phyloP scores from a whole-genome alignment of 1,140 invertebrate species.

The Diploscapter pachys region DNA sequence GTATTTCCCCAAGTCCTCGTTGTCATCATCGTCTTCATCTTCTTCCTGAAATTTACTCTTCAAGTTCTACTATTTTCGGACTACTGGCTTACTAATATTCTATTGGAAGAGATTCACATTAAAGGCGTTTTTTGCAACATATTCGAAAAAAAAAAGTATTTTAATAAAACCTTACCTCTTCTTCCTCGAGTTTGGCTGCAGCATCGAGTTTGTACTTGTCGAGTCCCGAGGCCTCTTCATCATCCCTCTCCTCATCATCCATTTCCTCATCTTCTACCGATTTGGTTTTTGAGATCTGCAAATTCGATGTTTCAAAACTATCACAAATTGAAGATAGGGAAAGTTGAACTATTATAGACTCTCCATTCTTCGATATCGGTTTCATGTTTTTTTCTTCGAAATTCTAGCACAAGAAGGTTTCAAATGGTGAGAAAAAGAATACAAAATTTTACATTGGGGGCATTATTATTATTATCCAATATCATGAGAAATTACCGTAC shows the following conservation, averaged over 20 bases:
- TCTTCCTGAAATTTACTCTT: slow-evolving; percentile 38
- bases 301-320: too few relatives aligned
- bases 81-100: slow-evolving; percentile 10
- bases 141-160: not conserved
- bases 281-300: slow-evolving; percentile 16
- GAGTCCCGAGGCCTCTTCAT: slow-evolving; percentile 60
- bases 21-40: slow-evolving; percentile 40
- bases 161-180: slow-evolving; percentile 3
- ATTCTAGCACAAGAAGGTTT: not conserved
- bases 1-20: slow-evolving; percentile 50
- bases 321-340: too few relatives aligned
- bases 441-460: too few relatives aligned
- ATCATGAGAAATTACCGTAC: slow-evolving; percentile 33
- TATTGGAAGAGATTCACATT: not conserved
- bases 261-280: slow-evolving; percentile 52
- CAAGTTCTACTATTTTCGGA: not conserved
- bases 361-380: slow-evolving; percentile 58
- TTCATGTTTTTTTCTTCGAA: slow-evolving; percentile 18
- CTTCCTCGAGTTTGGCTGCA: slow-evolving; percentile 32
- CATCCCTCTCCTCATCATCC: slow-evolving; percentile 59
- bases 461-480: not conserved
- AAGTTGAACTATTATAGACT: slow-evolving; percentile 8
- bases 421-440: too few relatives aligned
- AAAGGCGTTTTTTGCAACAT: not conserved
- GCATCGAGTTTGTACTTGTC: slow-evolving; percentile 44